Evolutionary conservation across 2,888 invertebrate species (phyloP).

Genomic region (Sinohyriopsis cumingii): DNA sequence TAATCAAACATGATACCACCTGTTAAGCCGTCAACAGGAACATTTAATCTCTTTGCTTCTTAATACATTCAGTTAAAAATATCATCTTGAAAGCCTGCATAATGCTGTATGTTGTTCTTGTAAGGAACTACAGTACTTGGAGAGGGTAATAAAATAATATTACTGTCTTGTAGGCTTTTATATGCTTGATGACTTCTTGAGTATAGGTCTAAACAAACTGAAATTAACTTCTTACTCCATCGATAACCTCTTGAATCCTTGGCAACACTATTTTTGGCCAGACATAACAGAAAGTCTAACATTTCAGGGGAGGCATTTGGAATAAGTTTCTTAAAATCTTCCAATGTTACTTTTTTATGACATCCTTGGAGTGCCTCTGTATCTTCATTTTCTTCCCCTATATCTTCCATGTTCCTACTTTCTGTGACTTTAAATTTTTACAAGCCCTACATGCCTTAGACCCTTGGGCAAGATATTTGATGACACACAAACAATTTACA

Average conservation of each 20-base stretch:
- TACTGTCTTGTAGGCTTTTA: slow-evolving; percentile 2
- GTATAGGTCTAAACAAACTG: slow-evolving; percentile 8
- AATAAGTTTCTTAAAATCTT: slow-evolving; percentile 1
- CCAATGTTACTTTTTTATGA: slow-evolving; percentile 5
- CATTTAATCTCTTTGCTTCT: slow-evolving; percentile 14
- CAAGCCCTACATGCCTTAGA: no score
- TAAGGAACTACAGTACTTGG: slow-evolving; percentile 9
- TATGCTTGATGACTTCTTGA: slow-evolving; percentile 9
- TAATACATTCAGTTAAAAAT: slow-evolving; percentile 26
- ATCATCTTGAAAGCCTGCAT: slow-evolving; percentile 19
- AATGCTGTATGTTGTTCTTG: slow-evolving; percentile 23
- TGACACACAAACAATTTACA: no score
- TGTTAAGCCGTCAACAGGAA: slow-evolving; percentile 13
- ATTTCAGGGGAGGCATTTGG: background rate
- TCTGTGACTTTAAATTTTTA: no score
- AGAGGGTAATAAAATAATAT: slow-evolving; percentile 6
- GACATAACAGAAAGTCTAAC: slow-evolving; percentile 2
- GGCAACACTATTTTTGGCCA: slow-evolving; percentile 1
- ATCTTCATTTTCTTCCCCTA: no score
- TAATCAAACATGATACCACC: slow-evolving; percentile 32
- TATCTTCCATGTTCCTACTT: no score
- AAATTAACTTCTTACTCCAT: slow-evolving; percentile 9
- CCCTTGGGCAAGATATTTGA: no score
- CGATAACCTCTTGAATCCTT: slow-evolving; percentile 2
- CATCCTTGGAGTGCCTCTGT: no score